Base-by-base conservation (phyloP, 2,888 invertebrate genomes). In the Eupithecia subfuscata region DNA sequence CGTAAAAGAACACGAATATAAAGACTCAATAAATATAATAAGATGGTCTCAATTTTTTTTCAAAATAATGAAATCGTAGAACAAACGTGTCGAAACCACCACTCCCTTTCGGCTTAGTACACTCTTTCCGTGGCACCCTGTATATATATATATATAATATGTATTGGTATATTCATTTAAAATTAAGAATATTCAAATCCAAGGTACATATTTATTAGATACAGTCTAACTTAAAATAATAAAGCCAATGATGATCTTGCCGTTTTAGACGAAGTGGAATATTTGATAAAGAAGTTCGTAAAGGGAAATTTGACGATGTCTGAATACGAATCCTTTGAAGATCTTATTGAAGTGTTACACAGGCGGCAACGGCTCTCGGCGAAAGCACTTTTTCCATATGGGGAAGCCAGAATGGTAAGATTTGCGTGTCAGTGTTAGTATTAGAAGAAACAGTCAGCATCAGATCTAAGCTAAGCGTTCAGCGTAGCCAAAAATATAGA, bases 301-400 rank as follows among this genome's bases (percentile, higher is more conserved):
- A 88, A 80, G 56, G 87, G 88, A 69, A 85, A 88, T 18, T 76
- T 91, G 70, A 83, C 87, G 0, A 81, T 82, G 43, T 78, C 82
- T n/a, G 94, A 94, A 76, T 76, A 79, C 6, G 79, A 80, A 40
- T 80, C 84, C 25, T 82, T 94, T 72, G 78, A 87, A 64, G 88
- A 91, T 73, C 81, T 91, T 3, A 80, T 93, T 22, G 89, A 92
- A 73, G 82, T 92, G 56, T 77, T 93, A 34, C 87, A 85, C 25
- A 85, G 87, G 72, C 88, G 90, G 4, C 84, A 87, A 74, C 82
- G 84, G 75, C 80, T 79, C 0, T 83, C 88, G 2, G 78, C 72
- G 3, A 78, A 78, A 40, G 82, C 84, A 14, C 70, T 84, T 1
- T 85, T 86, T 25, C 72, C 79, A 68, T 80, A 78, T 25, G 82